Evolutionary conservation across 2,113 vertebrate species (phyloP), one percentile per base, ranked within the genome.

Genomic region (Leucopternis melanops): DNA sequence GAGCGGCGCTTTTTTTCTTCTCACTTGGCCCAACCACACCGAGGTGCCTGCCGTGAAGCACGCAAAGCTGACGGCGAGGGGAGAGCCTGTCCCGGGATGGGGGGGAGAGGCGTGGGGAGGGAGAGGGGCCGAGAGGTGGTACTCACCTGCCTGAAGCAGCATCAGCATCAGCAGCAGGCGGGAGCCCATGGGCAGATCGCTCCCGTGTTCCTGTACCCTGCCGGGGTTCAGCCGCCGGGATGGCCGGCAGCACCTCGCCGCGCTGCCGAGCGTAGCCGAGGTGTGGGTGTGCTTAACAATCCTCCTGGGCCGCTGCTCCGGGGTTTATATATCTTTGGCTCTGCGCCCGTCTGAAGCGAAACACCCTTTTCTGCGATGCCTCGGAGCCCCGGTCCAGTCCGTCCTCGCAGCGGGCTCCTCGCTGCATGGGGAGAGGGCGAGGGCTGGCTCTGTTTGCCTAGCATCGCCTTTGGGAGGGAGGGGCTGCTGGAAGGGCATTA

Each of bases 111-210:
- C 31, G 11, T 0, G 49, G 36, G 23, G 26, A 67, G 27, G 40
- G 52, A 71, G 45, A 45, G 47, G 63, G 29, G 15, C 18, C 4
- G 13, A 62, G 77, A 17, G 40, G 12, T 8, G 31, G 34, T 47
- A 97, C 97, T 97, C 92, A 97, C 97, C 97, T 95, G 94, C 87
- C 49, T 92, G 96, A 7, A 97, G 96, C 82, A 97, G 92, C 85
- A 95, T 1, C 91, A 97, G 69, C 2, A 32, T 0, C 29, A 96
- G 54, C 92, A 97, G 62, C 86, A 34, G 81, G 44, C 13, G 71
- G 38, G 85, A 73, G 63, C 85, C 97, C 97, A 97, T 97, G 62
- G 69, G 87, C 88, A 81, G 70, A 25, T 71, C 6, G 13, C 70
- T 86, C 44, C 45, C 22, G 0, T 8, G 0, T 63, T 65, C 79